These are phyloP conservation scores for Erpobdella octoculata DNA, from an alignment of 2,888 invertebrate genomes.

Conservation along the genomic window DNA sequence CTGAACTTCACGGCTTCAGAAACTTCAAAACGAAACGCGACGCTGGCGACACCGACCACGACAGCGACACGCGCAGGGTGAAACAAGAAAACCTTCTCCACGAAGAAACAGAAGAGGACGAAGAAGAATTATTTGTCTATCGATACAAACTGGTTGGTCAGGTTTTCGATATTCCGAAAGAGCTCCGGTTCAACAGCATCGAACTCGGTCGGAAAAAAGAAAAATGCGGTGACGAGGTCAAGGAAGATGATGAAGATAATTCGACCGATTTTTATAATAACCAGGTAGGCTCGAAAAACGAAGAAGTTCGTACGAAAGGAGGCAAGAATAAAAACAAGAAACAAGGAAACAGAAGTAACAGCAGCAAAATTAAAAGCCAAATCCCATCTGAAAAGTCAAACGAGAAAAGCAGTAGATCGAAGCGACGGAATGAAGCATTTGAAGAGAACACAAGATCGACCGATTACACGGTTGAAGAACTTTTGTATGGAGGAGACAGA, in stretches of 20 bases:
- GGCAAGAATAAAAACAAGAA: conserved; percentile 5
- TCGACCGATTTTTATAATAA: too few relatives aligned
- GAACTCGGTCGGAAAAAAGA: not conserved
- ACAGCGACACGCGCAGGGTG: not conserved
- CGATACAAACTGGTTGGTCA: conserved; percentile 36
- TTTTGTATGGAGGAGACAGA: too few relatives aligned
- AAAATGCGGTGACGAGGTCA: not conserved
- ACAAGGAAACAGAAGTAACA: not conserved
- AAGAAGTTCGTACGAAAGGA: not conserved
- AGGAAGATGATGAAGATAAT: not conserved
- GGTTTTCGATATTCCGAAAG: conserved; percentile 34
- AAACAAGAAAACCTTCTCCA: not conserved
- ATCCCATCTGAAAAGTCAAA: too few relatives aligned
- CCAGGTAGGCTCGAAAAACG: too few relatives aligned
- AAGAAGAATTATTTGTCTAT: not conserved
- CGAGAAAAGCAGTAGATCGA: too few relatives aligned
- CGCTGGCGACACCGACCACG: too few relatives aligned
- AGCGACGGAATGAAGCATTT: too few relatives aligned
- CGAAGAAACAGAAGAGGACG: not conserved
- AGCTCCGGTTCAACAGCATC: conserved; percentile 33
- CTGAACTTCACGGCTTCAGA: too few relatives aligned
- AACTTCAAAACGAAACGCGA: too few relatives aligned
- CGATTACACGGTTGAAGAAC: too few relatives aligned
- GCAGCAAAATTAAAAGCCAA: too few relatives aligned
- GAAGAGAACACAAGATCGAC: too few relatives aligned